phyloP scores from a whole-genome alignment of 2,888 invertebrate genomes.

The Acronicta leporina region DNA sequence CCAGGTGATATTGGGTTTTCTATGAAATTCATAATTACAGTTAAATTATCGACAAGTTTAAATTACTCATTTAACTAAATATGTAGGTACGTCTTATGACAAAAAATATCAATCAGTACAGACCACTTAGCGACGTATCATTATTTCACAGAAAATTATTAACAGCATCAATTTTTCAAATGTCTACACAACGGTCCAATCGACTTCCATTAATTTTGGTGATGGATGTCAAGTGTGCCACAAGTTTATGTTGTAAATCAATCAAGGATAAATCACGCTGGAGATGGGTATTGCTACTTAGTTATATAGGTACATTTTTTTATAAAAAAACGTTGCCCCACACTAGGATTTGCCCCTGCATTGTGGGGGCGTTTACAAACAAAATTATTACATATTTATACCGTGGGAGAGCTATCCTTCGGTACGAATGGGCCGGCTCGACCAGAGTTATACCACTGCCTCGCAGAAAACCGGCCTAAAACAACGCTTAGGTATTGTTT shows the following conservation, averaged over 20 bases:
- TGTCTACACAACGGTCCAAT: conserved; percentile 60
- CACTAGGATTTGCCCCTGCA: too few relatives aligned
- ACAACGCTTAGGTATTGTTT: too few relatives aligned
- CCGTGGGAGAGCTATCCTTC: too few relatives aligned
- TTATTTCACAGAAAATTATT: conserved; percentile 64
- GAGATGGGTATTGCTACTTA: conserved; percentile 35
- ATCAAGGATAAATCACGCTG: conserved; percentile 62
- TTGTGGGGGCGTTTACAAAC: too few relatives aligned
- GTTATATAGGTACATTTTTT: conserved; percentile 44
- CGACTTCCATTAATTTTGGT: conserved; percentile 69
- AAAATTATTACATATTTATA: too few relatives aligned
- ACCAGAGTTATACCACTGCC: too few relatives aligned
- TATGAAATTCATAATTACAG: too few relatives aligned
- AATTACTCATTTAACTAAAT: not conserved
- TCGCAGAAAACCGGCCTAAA: too few relatives aligned
- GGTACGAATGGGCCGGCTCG: too few relatives aligned
- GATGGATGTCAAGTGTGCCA: conserved; percentile 71
- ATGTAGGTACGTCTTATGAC: not conserved
- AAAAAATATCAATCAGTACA: conserved; percentile 28
- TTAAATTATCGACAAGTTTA: not conserved
- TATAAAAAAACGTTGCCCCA: too few relatives aligned
- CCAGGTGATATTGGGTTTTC: too few relatives aligned
- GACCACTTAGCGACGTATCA: conserved; percentile 41
- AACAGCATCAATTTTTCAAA: conserved; percentile 67
- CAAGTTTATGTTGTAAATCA: conserved; percentile 70